A percentile compares a stretch with the other conserved stretches of the same genome.
Conservation (phyloP, 2,113 vertebrate genomes). For the Corapipo altera region DNA sequence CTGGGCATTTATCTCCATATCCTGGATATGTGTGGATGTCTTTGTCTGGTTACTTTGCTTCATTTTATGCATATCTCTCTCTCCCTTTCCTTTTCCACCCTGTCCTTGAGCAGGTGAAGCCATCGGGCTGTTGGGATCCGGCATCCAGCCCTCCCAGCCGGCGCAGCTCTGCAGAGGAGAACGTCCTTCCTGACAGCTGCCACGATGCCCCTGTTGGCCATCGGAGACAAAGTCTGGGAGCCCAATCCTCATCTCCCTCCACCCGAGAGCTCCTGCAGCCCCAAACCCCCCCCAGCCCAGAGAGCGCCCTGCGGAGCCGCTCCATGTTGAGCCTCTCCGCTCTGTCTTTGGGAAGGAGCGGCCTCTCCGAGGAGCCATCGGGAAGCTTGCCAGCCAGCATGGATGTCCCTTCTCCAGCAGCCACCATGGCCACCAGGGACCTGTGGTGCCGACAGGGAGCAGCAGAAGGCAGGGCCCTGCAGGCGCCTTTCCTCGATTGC, state of each 20-base stretch:
- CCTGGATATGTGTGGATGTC: too few species aligned
- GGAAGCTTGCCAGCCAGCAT: not conserved
- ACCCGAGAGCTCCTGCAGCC: not conserved
- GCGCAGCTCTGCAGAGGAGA: not conserved
- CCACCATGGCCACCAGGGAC: not conserved
- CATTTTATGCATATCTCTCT: not conserved
- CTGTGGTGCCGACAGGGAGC: not conserved
- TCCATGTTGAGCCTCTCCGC: slow-evolving; percentile 34
- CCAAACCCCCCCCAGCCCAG: not conserved
- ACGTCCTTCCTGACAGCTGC: not conserved
- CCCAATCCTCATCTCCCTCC: not conserved
- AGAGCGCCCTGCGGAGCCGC: not conserved
- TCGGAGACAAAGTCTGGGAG: not conserved
- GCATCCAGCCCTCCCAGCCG: not conserved
- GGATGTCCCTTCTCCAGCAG: not conserved
- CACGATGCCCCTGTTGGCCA: not conserved
- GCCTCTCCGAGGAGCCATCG: not conserved
- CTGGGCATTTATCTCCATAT: not conserved
- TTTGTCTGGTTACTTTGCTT: not conserved
- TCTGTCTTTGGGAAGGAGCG: slow-evolving; percentile 13
- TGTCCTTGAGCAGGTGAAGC: not conserved
- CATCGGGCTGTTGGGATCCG: accelerated
- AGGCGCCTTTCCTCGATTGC: not conserved
- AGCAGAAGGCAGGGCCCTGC: not conserved
- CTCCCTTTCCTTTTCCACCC: not conserved